Evolutionary conservation across 2,888 invertebrate species (phyloP), one percentile per base, ranked within the genome.

Genomic region (Trileptium ribeirensis): DNA sequence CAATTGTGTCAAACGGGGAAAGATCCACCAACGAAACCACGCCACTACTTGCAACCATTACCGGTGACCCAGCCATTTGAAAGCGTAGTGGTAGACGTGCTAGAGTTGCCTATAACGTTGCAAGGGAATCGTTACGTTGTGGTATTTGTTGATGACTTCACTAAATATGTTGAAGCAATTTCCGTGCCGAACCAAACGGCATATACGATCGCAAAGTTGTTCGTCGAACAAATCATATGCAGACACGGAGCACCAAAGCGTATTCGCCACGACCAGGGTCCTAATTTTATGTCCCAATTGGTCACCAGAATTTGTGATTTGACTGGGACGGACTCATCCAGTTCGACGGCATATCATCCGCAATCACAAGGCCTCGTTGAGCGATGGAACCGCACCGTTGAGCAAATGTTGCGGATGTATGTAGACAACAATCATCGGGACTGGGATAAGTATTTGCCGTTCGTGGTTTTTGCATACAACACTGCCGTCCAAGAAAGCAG

Each of bases 401-500:
- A 64, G 64, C 19, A n/a, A n/a, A n/a, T n/a, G n/a, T n/a, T n/a
- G n/a, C n/a, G n/a, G n/a, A n/a, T n/a, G n/a, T n/a, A n/a, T n/a
- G 64, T 64, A n/a, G 64, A 64, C n/a, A n/a, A 19, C 64, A n/a
- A n/a, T 19, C 64, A 64, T n/a, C 19, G 64, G 64, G n/a, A 64
- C n/a, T 64, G 64, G 64, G 64, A 64, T n/a, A n/a, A 64, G n/a
- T 64, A n/a, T n/a, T n/a, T n/a, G n/a, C n/a, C n/a, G n/a, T n/a
- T n/a, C n/a, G n/a, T n/a, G n/a, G n/a, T n/a, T n/a, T n/a, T n/a
- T n/a, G n/a, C n/a, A n/a, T n/a, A n/a, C n/a, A n/a, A n/a, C n/a
- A n/a, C n/a, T n/a, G n/a, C 70, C 8, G 70, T 70, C 15, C 70
- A 70, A 33, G 70, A 70, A 70, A 70, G 70, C 70, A 70, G 33